Evolutionary conservation across 2,888 invertebrate species (phyloP).

Genomic region (Ormyrus labotus): DNA sequence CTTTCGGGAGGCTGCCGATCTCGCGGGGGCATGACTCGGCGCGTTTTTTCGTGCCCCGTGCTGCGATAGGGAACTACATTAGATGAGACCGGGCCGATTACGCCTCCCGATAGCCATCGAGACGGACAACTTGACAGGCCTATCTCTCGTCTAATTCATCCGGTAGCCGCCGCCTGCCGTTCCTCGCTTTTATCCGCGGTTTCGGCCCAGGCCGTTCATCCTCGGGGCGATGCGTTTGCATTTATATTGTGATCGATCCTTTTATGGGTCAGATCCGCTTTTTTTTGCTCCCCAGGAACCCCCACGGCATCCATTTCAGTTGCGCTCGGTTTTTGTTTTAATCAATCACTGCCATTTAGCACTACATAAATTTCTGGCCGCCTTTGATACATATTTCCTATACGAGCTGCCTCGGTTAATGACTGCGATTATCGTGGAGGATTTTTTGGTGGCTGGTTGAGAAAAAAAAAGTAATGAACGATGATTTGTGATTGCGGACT

Average conservation of each 20-base stretch:
- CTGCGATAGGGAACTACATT: conserved; percentile 48
- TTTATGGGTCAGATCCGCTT: conserved; percentile 19
- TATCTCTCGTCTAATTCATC: conserved; percentile 52
- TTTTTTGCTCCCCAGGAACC: background rate
- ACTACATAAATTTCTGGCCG: conserved; percentile 36
- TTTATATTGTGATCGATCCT: conserved; percentile 50
- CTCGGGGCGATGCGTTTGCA: conserved; percentile 41
- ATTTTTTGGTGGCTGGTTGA: conserved; percentile 10
- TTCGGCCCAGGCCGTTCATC: conserved; percentile 16
- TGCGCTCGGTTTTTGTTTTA: conserved; percentile 19
- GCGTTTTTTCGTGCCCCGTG: conserved; percentile 33
- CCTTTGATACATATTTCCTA: conserved; percentile 36
- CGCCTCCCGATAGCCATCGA: conserved; percentile 48
- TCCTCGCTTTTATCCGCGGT: background rate
- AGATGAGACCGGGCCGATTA: conserved; percentile 49
- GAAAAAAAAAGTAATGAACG: conserved; percentile 33
- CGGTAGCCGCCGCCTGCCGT: conserved; percentile 35
- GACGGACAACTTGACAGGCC: conserved; percentile 52
- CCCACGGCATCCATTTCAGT: conserved; percentile 13
- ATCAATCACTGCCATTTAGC: conserved; percentile 47
- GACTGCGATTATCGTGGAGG: conserved; percentile 5
- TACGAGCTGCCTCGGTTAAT: conserved; percentile 9
- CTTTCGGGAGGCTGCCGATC: conserved; percentile 9
- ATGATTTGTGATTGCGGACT: conserved; percentile 32
- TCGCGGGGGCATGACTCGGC: conserved; percentile 44